Base-by-base conservation (phyloP, 2,797 vertebrate genomes). In the Ambastaia sidthimunki region DNA sequence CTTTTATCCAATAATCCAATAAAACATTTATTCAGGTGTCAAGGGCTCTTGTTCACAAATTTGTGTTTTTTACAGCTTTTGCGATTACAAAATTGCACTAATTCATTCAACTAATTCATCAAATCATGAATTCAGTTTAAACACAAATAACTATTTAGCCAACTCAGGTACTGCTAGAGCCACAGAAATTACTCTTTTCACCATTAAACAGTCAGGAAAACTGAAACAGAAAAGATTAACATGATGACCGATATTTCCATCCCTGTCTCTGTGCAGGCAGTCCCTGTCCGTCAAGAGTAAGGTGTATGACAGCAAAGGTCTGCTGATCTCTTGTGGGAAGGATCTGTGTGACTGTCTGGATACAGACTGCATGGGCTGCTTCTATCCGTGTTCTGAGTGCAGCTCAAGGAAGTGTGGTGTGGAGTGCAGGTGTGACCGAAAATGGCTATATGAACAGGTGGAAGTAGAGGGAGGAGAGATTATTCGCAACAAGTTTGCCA, bases 401-500 rank as follows among this genome's bases (percentile, higher is more conserved):
- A 82, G 92, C 48, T 98, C 98, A 0, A 95, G 95, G 87, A 99
- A 96, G 79, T 99, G 97, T 0, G 98, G 98, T 3, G 93, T 95
- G 0, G 97, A 99, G 52, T 98, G 98, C 74, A 96, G 97, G 86
- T 98, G 97, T 2, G 96, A 99, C 91, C 92, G 98, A 87, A 99
- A 99, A 91, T 99, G 98, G 98, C 91, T 99, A 0, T 99, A 99
- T 28, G 98, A 99, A 84, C 98, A 99, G 86, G 97, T 99, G 73
- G 97, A 99, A 84, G 96, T 99, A 15, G 98, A 99, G 87, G 98
- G 98, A 0, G 98, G 98, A 0, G 96, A 98, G 86, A 95, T 97
- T 83, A 98, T 99, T 77, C 94, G 93, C 48, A 99, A 99, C 83
- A 98, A 98, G 86, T 96, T 94, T 1, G 93, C 88, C 9, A 76